A percentile compares a stretch with the other conserved stretches of the same genome.
Conservation (phyloP, 2,113 vertebrate genomes). For the Semnornis frantzii region DNA sequence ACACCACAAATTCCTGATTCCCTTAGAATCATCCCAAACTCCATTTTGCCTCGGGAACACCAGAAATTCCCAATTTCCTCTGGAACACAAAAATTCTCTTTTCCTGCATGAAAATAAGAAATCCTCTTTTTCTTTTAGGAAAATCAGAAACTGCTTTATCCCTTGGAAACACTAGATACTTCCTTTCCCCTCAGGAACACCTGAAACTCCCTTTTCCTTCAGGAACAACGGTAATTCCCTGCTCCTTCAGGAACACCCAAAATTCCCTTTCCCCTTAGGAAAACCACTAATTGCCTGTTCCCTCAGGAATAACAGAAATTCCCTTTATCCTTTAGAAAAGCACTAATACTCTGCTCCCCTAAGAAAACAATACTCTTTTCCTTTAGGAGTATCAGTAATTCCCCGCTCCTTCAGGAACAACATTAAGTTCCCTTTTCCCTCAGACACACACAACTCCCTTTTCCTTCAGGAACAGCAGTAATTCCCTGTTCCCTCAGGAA, state of each 20-base stretch:
- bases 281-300: background rate
- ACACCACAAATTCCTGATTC: background rate
- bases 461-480: background rate
- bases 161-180: background rate
- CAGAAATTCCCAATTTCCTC: background rate
- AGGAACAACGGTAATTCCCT: too few species aligned
- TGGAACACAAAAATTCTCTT: background rate
- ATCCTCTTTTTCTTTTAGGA: too few species aligned
- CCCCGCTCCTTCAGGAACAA: too few species aligned
- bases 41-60: background rate
- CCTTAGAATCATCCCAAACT: too few species aligned
- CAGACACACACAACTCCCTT: too few species aligned
- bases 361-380: background rate
- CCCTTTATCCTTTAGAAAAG: background rate
- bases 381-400: background rate
- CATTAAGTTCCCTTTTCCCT: too few species aligned
- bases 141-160: background rate
- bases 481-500: background rate
- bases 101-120: background rate
- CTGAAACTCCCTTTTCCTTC: background rate
- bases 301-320: background rate
- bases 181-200: background rate
- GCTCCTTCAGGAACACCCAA: accelerated
- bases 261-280: background rate
- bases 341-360: background rate